Conservation (phyloP, 2,113 vertebrate species). For the Canis aureus region DNA sequence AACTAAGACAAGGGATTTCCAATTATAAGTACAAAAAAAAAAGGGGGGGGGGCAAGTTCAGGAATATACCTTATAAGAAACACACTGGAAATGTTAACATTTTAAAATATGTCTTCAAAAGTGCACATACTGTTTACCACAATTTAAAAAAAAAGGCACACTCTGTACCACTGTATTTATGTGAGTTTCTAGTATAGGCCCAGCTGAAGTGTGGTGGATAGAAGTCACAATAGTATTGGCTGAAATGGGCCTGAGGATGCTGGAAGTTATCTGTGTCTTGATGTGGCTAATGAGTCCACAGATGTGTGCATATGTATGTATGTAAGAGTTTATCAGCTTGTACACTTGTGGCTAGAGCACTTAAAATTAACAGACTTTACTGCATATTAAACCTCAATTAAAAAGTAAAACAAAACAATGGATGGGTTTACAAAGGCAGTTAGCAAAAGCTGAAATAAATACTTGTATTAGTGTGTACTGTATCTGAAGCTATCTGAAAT, state of each 20-base stretch:
- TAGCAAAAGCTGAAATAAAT: neutral
- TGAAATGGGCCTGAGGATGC: neutral
- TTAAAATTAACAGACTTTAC: neutral
- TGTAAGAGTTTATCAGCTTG: neutral
- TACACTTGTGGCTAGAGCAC: neutral
- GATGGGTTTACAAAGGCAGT: neutral
- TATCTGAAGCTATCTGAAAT: neutral
- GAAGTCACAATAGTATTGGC: neutral
- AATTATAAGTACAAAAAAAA: slow-evolving; percentile 62
- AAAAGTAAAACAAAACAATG: slow-evolving; percentile 16
- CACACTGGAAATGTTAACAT: slow-evolving; percentile 29
- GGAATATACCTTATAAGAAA: slow-evolving; percentile 55
- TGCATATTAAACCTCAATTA: neutral
- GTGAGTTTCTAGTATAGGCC: neutral
- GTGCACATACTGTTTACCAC: neutral
- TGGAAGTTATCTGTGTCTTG: neutral
- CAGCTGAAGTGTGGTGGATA: neutral
- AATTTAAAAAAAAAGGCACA: neutral
- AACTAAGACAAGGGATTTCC: slow-evolving; percentile 68
- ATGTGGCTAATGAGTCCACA: neutral
- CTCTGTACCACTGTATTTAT: neutral
- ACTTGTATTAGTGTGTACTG: neutral
- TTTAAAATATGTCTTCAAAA: slow-evolving; percentile 32
- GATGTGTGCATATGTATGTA: neutral
- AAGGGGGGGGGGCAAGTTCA: neutral